Evolutionary conservation across 2,888 invertebrate genomes (phyloP), one percentile per base, ranked within the genome.

Genomic region (Escarpia spicata): DNA sequence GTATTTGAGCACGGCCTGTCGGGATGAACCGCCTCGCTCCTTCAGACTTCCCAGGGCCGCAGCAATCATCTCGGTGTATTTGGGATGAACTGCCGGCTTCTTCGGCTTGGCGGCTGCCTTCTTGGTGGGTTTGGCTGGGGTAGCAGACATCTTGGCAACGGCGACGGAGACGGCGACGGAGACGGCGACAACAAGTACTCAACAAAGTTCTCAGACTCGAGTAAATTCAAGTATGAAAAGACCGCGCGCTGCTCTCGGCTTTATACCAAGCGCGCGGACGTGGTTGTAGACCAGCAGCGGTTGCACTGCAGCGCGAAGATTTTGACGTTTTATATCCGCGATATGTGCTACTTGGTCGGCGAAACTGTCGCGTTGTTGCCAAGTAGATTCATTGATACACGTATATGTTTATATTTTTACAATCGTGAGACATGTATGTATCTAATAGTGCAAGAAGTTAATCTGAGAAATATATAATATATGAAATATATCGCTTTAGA

Each of bases 1-100:
- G 95, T 96, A 96, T 93, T 97, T 97, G 92, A 96, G 94, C 93
- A 97, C 96, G 43, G 97, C 97, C 94, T 96, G 96, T 92, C 96
- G 95, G 10, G 97, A 97, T 43, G 97, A 96, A 31, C 97, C 97
- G 92, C 96, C 96, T 75, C 96, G 94, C 92, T 97, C 97, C 94
- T 96, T 97, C 93, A 97, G 94, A 37, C 95, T 93, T 90, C 94
- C 94, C 93, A 97, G 95, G 89, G 96, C 97, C 4, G 95, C 95
- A 93, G 95, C 95, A 93, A 97, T 95, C 97, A 97, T 97, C 92
- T 96, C 96, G 37, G 95, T 94, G 94, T 96, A 97, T 93, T 95
- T 96, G 4, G 96, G 96, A 92, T 96, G 96, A 91, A 93, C 93
- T 26, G 96, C 94, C 43, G 96, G 95, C 92, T 95, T 95, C 94